Conservation (phyloP, 2,113 vertebrate species). For the Meleagris gallopavo region DNA sequence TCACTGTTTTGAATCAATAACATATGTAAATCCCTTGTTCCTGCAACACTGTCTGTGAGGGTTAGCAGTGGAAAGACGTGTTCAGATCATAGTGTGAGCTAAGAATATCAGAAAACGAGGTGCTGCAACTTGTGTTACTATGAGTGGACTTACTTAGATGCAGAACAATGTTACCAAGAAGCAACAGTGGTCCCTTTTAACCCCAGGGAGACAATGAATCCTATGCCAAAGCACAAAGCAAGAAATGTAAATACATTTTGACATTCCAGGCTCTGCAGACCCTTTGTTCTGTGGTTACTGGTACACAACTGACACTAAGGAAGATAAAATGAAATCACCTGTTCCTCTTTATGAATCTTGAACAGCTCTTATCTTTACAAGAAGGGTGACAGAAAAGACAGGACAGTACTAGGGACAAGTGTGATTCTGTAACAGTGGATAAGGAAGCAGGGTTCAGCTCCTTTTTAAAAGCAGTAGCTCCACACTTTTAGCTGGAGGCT, state of each 20-base stretch:
- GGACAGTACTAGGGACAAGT: neutral
- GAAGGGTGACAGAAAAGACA: neutral
- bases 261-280: neutral
- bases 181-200: fast-evolving
- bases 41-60: neutral
- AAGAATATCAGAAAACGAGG: neutral
- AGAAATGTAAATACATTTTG: neutral
- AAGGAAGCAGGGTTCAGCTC: neutral
- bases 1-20: neutral
- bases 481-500: neutral
- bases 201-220: neutral
- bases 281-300: neutral
- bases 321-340: neutral
- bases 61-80: neutral
- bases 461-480: neutral
- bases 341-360: neutral
- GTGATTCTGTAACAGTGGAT: neutral
- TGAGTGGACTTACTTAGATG: neutral
- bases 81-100: neutral
- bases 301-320: neutral
- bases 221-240: neutral
- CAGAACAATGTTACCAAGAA: neutral
- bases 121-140: neutral
- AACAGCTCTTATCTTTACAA: neutral
- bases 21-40: neutral